Evolutionary conservation across 2,113 vertebrate genomes (phyloP), one percentile per base, ranked within the genome.

Genomic region (Leucoraja erinaceus): DNA sequence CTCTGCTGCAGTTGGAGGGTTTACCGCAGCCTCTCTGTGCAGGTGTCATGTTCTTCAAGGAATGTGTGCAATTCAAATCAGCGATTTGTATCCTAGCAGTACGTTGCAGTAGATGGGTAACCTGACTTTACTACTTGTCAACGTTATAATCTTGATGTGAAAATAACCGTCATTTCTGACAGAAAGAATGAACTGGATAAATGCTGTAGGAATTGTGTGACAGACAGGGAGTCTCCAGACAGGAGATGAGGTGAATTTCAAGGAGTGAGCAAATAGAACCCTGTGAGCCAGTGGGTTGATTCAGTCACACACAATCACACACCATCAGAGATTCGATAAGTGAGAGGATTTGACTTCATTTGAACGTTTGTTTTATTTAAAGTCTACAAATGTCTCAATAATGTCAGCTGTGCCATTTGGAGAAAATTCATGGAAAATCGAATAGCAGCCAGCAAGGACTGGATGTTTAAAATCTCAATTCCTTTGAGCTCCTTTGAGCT

Each of bases 141-240:
- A 81, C 16, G 78, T 7, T 7, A 81, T 81, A 6, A 47, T 54
- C 38, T 81, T 38, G 20, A 33, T 18, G 14, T 20, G 38, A 33
- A 79, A 79, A 4, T 75, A 75, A 75, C 77, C 33, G 74, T 81
- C 78, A 22, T 83, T 83, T 47, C 47, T 83, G 79, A 83, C 79
- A 56, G 22, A 38, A 56, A 18, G 20, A 83, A 83, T 83, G 20
- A 83, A 83, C 79, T 83, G 16, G 18, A 8, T 83, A 83, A 83
- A 56, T 25, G 54, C 38, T 83, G 47, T 56, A 47, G 47, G 47
- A 83, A 22, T 83, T 56, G 79, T 28, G 8, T 20, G n/a, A 25
- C 4, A 54, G 47, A 83, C 79, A 10, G 75, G 47, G 47, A 56
- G 56, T 81, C 79, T 22, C 79, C 79, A 0, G 79, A 83, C 18